Evolutionary conservation across 2,888 invertebrate genomes (phyloP).

Genomic region (Xylophagus ater): DNA sequence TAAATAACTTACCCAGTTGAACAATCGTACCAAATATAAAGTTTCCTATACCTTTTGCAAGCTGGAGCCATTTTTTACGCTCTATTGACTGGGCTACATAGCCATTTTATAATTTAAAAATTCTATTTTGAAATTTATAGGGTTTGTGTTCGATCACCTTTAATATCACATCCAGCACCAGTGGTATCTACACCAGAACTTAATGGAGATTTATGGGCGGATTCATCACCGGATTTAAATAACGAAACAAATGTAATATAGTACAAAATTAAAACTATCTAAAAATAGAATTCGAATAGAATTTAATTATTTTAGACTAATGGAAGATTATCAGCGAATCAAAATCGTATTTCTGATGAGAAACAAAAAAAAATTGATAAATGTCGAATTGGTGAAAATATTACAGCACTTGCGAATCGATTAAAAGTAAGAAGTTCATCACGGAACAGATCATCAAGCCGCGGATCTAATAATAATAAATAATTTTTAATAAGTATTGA

Average conservation of each 20-base stretch:
- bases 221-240: slow-evolving; percentile 42
- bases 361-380: slow-evolving; percentile 55
- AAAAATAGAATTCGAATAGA: not conserved
- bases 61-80: no score
- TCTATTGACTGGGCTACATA: no score
- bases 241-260: slow-evolving; percentile 33
- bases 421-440: slow-evolving; percentile 14
- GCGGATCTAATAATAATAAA: slow-evolving; percentile 3
- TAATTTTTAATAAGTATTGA: no score
- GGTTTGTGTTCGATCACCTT: slow-evolving; percentile 71
- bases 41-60: no score
- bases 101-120: not conserved
- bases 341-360: slow-evolving; percentile 47
- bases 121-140: slow-evolving; percentile 37
- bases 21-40: not conserved
- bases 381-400: slow-evolving; percentile 43
- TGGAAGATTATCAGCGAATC: slow-evolving; percentile 33
- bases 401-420: slow-evolving; percentile 16
- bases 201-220: slow-evolving; percentile 57
- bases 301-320: slow-evolving; percentile 18
- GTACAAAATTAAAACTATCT: not conserved
- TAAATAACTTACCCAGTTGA: not conserved
- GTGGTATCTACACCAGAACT: slow-evolving; percentile 43
- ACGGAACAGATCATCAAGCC: slow-evolving; percentile 11
- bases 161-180: slow-evolving; percentile 64